phyloP scores from a whole-genome alignment of 2,888 invertebrate genomes.

The Psylliodes chrysocephalus region DNA sequence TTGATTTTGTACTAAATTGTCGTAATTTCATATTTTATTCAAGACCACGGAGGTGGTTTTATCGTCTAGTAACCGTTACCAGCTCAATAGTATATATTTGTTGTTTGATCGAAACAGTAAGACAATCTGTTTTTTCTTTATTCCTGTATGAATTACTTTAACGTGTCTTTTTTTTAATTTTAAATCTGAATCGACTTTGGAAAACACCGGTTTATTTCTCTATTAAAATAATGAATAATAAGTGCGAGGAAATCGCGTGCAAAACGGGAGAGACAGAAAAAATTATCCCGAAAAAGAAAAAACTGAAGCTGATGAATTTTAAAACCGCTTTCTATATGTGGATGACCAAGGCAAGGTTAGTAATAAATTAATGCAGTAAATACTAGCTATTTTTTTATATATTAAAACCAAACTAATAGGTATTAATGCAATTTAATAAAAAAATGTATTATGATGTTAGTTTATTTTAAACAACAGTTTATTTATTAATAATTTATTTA shows the following conservation, averaged over 20 bases:
- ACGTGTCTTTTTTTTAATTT: background rate
- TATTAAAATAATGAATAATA: conserved; percentile 6
- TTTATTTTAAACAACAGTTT: no score
- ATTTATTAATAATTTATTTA: no score
- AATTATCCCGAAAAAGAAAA: conserved; percentile 25
- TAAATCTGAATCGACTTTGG: no score
- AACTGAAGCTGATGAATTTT: conserved; percentile 38
- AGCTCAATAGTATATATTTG: background rate
- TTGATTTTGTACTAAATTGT: background rate
- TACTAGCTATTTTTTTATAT: no score
- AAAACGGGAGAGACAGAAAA: conserved; percentile 28
- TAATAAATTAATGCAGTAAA: no score
- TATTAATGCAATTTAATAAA: no score
- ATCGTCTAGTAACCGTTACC: background rate
- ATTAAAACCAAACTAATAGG: no score
- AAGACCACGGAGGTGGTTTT: conserved; percentile 11
- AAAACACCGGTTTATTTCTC: background rate
- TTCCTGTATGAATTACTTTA: no score
- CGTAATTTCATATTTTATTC: conserved; percentile 29
- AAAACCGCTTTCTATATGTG: conserved; percentile 53
- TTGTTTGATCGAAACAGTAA: background rate
- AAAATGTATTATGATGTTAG: no score
- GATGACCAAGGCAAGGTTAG: conserved; percentile 52
- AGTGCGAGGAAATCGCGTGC: conserved; percentile 1
- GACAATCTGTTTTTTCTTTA: background rate